phyloP scores from a whole-genome alignment of 1,140 invertebrate genomes.

The Habropoda laboriosa region DNA sequence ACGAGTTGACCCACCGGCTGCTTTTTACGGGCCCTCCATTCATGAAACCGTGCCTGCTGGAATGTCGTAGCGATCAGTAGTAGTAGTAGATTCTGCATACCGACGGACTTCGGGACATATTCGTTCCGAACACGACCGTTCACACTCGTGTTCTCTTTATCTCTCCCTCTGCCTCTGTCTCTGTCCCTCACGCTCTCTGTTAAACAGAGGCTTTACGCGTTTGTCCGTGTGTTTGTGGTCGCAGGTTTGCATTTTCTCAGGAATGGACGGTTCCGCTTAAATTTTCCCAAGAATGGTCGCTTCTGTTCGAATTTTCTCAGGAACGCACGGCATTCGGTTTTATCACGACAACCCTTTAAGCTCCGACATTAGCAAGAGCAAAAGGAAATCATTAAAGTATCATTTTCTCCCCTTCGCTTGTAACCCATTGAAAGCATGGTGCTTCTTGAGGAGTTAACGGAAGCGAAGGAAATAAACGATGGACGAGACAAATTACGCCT shows the following conservation, averaged over 20 bases:
- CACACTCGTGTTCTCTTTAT: background rate
- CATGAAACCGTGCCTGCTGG: slow-evolving; percentile 64
- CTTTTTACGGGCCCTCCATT: slow-evolving; percentile 65
- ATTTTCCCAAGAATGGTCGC: background rate
- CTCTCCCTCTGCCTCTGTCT: background rate
- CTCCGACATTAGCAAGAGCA: background rate
- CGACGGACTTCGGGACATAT: slow-evolving; percentile 8
- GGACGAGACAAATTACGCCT: slow-evolving; percentile 5
- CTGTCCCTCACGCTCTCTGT: background rate
- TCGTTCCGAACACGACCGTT: background rate
- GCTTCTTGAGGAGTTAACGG: slow-evolving; percentile 17
- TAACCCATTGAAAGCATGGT: background rate
- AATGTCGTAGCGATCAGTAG: slow-evolving; percentile 48
- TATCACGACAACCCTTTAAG: background rate
- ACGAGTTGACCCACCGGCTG: slow-evolving; percentile 71
- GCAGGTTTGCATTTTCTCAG: background rate
- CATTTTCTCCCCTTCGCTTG: slow-evolving; percentile 5
- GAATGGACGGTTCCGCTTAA: background rate
- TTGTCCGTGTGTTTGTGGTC: background rate
- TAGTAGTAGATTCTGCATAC: slow-evolving; percentile 17
- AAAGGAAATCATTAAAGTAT: slow-evolving; percentile 44
- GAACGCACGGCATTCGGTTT: slow-evolving; percentile 1
- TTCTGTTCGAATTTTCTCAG: slow-evolving; percentile 14
- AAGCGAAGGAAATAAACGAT: slow-evolving; percentile 9
- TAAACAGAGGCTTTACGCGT: background rate